Base-by-base conservation (phyloP, 1,140 invertebrate genomes). In the Apis mellifera region DNA sequence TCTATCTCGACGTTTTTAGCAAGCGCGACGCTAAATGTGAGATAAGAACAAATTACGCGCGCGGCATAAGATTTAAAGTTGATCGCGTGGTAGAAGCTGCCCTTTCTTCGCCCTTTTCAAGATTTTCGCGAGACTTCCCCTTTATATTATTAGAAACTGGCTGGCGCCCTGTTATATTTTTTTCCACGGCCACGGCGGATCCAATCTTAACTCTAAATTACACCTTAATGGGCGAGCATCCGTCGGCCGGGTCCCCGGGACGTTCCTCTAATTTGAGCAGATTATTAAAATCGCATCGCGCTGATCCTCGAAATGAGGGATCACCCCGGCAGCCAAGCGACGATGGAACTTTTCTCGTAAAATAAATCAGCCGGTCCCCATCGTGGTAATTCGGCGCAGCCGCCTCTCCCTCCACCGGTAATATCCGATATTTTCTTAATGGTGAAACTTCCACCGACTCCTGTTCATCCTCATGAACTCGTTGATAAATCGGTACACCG, bases 381-480 rank as follows among this genome's bases (percentile, higher is more conserved):
- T 85, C 74, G 79, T 19, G 85, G 85, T 89, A 89, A 89, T 89
- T 89, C 86, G 82, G 72, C 80, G 73, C 77, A 89, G 85, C 87
- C 85, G 78, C 78, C 84, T 72, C 76, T 84, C 72, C 79, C 72
- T 82, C 32, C 78, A n/a, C 75, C 72, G 32, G 84, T 86, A 87
- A 89, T 89, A 86, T 89, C 80, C 76, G 88, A 89, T 89, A 89
- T 89, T 89, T 89, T 89, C 88, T 89, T 89, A 89, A 89, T 89
- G 88, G 65, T 64, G 42, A 66, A 83, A 79, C 76, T 83, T 79
- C 62, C 65, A 50, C 65, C 73, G 80, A 83, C 78, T 85, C 66
- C 77, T 76, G 79, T 89, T 85, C 77, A 83, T 89, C 80, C 81
- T 76, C 48, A 66, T 87, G 83, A 85, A 87, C 72, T 83, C 64